Conservation (phyloP, 1,140 invertebrate genomes). For the Caenorhabditis inopinata region DNA sequence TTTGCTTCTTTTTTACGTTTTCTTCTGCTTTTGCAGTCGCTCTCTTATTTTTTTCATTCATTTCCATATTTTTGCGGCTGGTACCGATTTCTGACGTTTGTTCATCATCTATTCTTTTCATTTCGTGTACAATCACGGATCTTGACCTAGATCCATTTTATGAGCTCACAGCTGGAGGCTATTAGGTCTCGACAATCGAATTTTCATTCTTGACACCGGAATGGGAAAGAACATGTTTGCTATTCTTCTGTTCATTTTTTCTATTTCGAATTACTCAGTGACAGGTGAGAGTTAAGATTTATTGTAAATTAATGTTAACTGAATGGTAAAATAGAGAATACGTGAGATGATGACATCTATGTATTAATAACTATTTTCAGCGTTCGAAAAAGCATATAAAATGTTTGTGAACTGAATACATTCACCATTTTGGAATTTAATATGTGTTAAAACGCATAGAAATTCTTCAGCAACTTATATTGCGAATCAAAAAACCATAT, state of each 20-base stretch:
- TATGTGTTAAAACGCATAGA: too few relatives aligned
- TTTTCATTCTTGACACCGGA: neutral
- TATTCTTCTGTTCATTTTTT: neutral
- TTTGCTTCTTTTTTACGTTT: neutral
- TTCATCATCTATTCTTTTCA: neutral
- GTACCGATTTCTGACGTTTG: neutral
- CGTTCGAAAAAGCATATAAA: too few relatives aligned
- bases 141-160: slow-evolving; percentile 19
- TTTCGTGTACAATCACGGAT: neutral
- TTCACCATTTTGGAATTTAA: too few relatives aligned
- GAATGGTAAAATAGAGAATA: too few relatives aligned
- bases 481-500: too few relatives aligned
- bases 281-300: neutral
- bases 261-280: neutral
- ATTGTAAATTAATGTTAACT: too few relatives aligned
- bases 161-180: slow-evolving; percentile 26
- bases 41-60: slow-evolving; percentile 3
- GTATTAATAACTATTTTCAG: too few relatives aligned
- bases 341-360: too few relatives aligned
- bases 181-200: neutral
- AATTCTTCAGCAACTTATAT: too few relatives aligned
- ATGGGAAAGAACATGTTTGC: neutral
- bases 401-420: too few relatives aligned
- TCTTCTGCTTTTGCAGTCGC: slow-evolving; percentile 10
- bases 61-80: neutral